These are phyloP conservation scores for Artibeus jamaicensis DNA, from an alignment of 2,797 vertebrate species.

Conservation along the genomic window DNA sequence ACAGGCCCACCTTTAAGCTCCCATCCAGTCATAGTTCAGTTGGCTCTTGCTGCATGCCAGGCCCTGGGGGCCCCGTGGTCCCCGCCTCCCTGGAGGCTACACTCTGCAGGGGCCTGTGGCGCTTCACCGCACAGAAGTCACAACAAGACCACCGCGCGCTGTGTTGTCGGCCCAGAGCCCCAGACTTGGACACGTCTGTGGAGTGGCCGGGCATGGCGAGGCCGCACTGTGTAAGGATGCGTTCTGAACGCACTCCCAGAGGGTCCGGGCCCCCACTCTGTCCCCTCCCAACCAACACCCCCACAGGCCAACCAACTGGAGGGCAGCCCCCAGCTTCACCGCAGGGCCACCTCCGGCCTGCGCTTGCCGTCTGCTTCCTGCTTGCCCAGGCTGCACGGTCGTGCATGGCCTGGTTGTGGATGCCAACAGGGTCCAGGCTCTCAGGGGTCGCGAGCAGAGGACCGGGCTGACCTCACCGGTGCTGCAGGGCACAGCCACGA, in stretches of 20 bases:
- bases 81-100: background rate
- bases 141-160: rapidly evolving
- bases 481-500: too few relatives aligned
- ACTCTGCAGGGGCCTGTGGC: background rate
- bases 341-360: background rate
- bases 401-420: rapidly evolving
- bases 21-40: rapidly evolving
- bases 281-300: background rate
- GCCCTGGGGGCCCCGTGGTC: background rate
- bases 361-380: too few relatives aligned
- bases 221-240: rapidly evolving
- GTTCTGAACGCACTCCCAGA: rapidly evolving
- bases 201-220: rapidly evolving
- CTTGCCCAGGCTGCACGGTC: background rate
- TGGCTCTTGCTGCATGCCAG: rapidly evolving
- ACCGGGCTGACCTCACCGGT: too few relatives aligned
- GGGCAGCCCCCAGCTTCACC: too few relatives aligned
- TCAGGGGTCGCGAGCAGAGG: rapidly evolving
- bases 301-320: rapidly evolving
- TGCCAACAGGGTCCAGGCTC: too few relatives aligned
- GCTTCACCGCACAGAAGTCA: background rate
- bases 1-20: background rate
- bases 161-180: background rate
- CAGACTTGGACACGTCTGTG: rapidly evolving
- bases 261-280: rapidly evolving